These are phyloP conservation scores for Tetranychus truncatus DNA, from an alignment of 2,888 invertebrate genomes.

Conservation along the genomic window DNA sequence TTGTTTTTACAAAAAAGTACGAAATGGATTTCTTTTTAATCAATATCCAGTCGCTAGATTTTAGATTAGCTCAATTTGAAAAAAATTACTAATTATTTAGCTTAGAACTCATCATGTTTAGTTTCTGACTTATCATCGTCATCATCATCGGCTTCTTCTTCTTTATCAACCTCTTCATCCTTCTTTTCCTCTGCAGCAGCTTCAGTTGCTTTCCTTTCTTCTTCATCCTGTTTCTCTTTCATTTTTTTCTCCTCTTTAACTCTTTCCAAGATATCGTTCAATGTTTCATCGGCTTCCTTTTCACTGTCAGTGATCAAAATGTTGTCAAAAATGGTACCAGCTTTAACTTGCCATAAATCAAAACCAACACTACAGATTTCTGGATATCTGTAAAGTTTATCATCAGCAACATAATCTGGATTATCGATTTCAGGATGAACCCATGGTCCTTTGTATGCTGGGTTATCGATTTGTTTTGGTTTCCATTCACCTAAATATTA, in stretches of 20 bases:
- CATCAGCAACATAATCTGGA: slow-evolving; percentile 77
- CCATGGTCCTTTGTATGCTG: slow-evolving; percentile 90
- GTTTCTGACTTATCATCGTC: slow-evolving; percentile 32
- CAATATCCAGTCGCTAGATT: neutral
- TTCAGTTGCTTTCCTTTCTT: slow-evolving; percentile 41
- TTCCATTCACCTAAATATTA: slow-evolving; percentile 60
- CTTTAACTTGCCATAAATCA: slow-evolving; percentile 95
- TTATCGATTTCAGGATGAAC: slow-evolving; percentile 96
- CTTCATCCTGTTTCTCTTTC: slow-evolving; percentile 41
- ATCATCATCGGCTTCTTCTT: slow-evolving; percentile 44
- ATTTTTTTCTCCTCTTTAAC: slow-evolving; percentile 42
- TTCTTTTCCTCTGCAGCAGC: slow-evolving; percentile 33
- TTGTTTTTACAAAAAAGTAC: neutral
- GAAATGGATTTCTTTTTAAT: neutral
- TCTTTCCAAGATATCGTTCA: slow-evolving; percentile 34
- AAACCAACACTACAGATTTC: slow-evolving; percentile 83
- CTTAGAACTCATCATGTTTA: slow-evolving; percentile 15
- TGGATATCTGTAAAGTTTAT: slow-evolving; percentile 61
- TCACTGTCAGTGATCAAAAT: slow-evolving; percentile 76
- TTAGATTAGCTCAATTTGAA: neutral
- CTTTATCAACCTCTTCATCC: slow-evolving; percentile 47
- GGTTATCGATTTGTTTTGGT: slow-evolving; percentile 95
- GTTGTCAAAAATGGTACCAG: slow-evolving; percentile 97
- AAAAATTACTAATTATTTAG: slow-evolving; percentile 15
- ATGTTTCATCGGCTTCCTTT: slow-evolving; percentile 50